Percentiles rank a stretch among this genome's conserved stretches.
phyloP scores from a whole-genome alignment of 2,797 vertebrate species.

The Labroides dimidiatus region DNA sequence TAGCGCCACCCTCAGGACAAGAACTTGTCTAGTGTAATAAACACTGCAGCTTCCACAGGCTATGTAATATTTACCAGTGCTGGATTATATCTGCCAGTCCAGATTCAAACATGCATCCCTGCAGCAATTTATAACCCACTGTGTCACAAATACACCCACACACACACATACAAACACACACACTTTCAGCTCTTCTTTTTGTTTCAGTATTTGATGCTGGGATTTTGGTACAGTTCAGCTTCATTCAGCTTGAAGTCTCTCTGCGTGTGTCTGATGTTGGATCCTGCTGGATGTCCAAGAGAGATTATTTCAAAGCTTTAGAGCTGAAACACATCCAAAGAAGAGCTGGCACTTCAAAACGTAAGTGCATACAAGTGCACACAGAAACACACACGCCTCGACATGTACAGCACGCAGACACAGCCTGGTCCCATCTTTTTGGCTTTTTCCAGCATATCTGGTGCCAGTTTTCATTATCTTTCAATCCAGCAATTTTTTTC shows the following conservation, averaged over 20 bases:
- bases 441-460: conserved; percentile 5
- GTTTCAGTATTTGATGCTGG: neutral
- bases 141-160: neutral
- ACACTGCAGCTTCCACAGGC: neutral
- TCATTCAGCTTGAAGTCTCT: neutral
- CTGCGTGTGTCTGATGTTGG: conserved; percentile 2
- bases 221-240: conserved; percentile 9
- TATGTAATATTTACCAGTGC: conserved; percentile 34
- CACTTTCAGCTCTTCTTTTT: neutral
- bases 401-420: conserved; percentile 3
- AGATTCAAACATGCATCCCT: conserved; percentile 13
- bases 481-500: conserved; percentile 42
- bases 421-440: conserved; percentile 6
- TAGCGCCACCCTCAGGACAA: neutral
- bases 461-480: conserved; percentile 31
- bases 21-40: neutral
- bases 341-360: conserved; percentile 24
- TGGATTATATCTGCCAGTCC: conserved; percentile 14
- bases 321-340: conserved; percentile 28
- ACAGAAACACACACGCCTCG: neutral
- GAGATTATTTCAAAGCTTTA: conserved; percentile 25
- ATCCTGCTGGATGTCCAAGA: conserved; percentile 18
- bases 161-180: neutral
- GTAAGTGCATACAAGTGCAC: neutral
- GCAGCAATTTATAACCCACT: conserved; percentile 3